These are phyloP conservation scores for Clusia tigrina DNA, from an alignment of 2,888 invertebrate species.

Conservation along the genomic window DNA sequence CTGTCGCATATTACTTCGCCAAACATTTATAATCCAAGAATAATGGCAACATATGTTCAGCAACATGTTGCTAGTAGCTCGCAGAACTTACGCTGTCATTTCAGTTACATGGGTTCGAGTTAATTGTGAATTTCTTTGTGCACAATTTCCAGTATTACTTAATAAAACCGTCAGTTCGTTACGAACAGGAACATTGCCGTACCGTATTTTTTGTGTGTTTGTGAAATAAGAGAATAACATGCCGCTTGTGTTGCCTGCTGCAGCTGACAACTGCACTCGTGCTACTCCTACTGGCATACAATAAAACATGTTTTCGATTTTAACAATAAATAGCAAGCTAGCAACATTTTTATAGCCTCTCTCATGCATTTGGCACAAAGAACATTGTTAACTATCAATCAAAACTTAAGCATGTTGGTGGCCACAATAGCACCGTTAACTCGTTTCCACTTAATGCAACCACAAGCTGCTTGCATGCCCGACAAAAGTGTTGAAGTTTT, in stretches of 20 bases:
- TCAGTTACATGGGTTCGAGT: too few relatives aligned
- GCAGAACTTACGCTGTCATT: too few relatives aligned
- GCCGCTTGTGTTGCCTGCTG: too few relatives aligned
- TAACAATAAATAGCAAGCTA: conserved; percentile 29
- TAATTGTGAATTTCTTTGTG: too few relatives aligned
- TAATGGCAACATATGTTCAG: too few relatives aligned
- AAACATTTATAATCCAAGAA: too few relatives aligned
- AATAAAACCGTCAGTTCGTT: background rate
- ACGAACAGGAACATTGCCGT: background rate
- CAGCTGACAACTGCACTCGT: too few relatives aligned
- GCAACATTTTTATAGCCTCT: conserved; percentile 6
- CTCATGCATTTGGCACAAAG: background rate
- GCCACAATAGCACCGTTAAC: background rate
- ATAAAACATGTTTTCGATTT: background rate
- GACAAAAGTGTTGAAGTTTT: conserved; percentile 54
- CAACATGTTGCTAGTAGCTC: too few relatives aligned
- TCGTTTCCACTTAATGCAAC: conserved; percentile 41
- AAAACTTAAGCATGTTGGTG: background rate
- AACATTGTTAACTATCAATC: conserved; percentile 17
- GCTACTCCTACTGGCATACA: conserved; percentile 11
- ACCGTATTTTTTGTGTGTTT: background rate
- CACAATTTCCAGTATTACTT: too few relatives aligned
- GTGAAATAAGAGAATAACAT: background rate
- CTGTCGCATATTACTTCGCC: too few relatives aligned
- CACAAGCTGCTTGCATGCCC: conserved; percentile 35